Conservation (phyloP, 2,888 invertebrate genomes). For the Diarsia mendica region DNA sequence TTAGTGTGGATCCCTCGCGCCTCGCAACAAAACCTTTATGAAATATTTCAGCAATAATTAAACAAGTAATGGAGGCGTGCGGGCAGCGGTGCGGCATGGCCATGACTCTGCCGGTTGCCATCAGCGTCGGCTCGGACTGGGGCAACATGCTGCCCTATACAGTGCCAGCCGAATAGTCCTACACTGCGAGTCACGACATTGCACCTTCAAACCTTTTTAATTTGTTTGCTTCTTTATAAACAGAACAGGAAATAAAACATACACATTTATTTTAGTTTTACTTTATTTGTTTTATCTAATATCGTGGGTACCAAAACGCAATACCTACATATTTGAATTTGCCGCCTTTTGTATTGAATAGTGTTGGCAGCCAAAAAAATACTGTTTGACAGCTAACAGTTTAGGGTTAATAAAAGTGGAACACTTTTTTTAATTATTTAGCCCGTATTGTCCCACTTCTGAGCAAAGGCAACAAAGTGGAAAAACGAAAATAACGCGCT, state of each 20-base stretch:
- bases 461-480: too few relatives aligned
- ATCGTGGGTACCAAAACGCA: not conserved
- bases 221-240: not conserved
- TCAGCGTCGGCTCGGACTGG: conserved; percentile 78
- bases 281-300: conserved; percentile 22
- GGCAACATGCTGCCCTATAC: conserved; percentile 72
- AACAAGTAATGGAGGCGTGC: conserved; percentile 80
- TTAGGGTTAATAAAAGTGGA: not conserved
- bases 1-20: not conserved
- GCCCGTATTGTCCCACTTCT: too few relatives aligned
- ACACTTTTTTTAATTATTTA: too few relatives aligned
- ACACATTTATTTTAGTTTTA: conserved; percentile 38
- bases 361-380: not conserved
- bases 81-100: conserved; percentile 76
- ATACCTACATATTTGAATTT: not conserved
- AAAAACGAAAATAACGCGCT: too few relatives aligned
- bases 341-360: not conserved
- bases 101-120: conserved; percentile 78
- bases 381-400: not conserved
- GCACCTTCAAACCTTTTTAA: not conserved
- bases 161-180: not conserved
- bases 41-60: conserved; percentile 74
- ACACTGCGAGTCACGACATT: not conserved
- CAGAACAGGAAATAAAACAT: conserved; percentile 11
- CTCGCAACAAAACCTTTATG: not conserved